Evolutionary conservation across 2,888 invertebrate species (phyloP), one percentile per base, ranked within the genome.

Genomic region (Flexamia atlantica): DNA sequence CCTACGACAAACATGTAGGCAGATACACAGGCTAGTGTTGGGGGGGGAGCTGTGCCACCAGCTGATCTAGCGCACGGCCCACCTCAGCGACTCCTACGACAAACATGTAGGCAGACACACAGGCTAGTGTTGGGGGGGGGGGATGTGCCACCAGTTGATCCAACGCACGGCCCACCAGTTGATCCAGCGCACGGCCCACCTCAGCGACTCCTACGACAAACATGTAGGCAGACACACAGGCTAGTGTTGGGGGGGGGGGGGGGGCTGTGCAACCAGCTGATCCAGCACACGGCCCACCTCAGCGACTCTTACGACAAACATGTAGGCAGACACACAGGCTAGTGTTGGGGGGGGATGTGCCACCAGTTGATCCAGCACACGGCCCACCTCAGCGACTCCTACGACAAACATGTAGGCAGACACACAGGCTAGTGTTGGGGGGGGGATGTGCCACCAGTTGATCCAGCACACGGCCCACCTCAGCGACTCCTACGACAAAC

Each of bases 101-200:
- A n/a, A n/a, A n/a, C n/a, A n/a, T n/a, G n/a, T n/a, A n/a, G n/a
- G n/a, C n/a, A n/a, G n/a, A n/a, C n/a, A n/a, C n/a, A n/a, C n/a
- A n/a, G n/a, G n/a, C n/a, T n/a, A n/a, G n/a, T n/a, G 97, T 17
- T 96, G 96, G 88, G 97, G 98, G 0, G 93, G 93, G 32, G 97
- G 98, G 90, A 91, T 97, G 86, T 94, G 97, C 0, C 96, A 95
- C 89, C 85, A 85, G 60, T 76, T 88, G 10, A 82, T 88, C 10
- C 72, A 82, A 17, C 80, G 83, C 28, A 76, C 86, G 10, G 87
- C 87, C 20, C 81, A 86, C 42, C 86, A 89, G 23, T 85, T 84
- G 10, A 82, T 88, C 10, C 74, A 81, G 23, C 81, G 83, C 30
- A 81, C 86, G 10, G 87, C 87, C 23, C 82, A 86, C 46, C 86